Conservation (phyloP, 2,888 invertebrate species). For the Leucoma salicis region DNA sequence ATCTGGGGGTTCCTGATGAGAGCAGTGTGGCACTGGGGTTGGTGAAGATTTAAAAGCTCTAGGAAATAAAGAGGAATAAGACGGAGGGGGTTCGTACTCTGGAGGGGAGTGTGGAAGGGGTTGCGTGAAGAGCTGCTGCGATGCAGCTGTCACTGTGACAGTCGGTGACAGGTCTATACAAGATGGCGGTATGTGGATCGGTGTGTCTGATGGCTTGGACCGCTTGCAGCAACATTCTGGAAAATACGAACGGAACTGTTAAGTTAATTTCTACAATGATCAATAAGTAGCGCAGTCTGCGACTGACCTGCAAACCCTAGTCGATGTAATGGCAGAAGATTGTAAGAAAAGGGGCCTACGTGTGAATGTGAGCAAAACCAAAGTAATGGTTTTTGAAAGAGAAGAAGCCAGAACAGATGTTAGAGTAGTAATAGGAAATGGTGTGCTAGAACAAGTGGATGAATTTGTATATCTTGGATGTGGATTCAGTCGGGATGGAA, state of each 20-base stretch:
- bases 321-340: too few species aligned
- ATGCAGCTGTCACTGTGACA: slow-evolving; percentile 64
- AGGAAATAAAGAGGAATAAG: slow-evolving; percentile 86
- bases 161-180: slow-evolving; percentile 74
- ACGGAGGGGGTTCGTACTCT: slow-evolving; percentile 85
- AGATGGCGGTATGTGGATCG: slow-evolving; percentile 69
- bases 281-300: too few species aligned
- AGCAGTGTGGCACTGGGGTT: slow-evolving; percentile 72
- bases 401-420: too few species aligned
- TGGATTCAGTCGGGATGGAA: too few species aligned
- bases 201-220: slow-evolving; percentile 72
- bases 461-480: too few species aligned
- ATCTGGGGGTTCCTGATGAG: slow-evolving; percentile 71
- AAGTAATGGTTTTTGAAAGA: too few species aligned
- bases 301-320: too few species aligned
- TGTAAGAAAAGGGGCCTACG: too few species aligned
- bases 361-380: too few species aligned
- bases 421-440: too few species aligned
- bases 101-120: slow-evolving; percentile 76
- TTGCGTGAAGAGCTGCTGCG: slow-evolving; percentile 62
- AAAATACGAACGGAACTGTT: slow-evolving; percentile 21
- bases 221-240: slow-evolving; percentile 79
- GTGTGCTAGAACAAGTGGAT: too few species aligned
- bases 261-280: background rate
- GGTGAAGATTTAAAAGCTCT: slow-evolving; percentile 71